phyloP scores from a whole-genome alignment of 2,113 vertebrate genomes.

The Seriola dumerili region DNA sequence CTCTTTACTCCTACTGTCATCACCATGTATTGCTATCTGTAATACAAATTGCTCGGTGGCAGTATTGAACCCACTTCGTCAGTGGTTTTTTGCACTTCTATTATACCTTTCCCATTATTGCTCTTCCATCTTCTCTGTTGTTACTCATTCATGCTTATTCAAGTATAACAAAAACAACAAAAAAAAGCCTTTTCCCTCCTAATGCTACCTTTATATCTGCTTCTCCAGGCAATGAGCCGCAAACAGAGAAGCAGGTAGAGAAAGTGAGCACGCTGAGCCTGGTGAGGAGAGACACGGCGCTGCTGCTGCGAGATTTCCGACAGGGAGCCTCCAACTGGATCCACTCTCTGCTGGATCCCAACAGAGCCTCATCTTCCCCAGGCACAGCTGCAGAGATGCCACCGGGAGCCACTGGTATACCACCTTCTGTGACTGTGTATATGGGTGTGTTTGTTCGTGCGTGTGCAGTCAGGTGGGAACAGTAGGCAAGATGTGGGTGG shows the following conservation, averaged over 20 bases:
- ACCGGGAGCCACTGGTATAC: constrained; percentile 63
- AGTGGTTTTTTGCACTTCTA: constrained; percentile 4
- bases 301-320: constrained; percentile 87
- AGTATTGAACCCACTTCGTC: constrained; percentile 3
- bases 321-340: constrained; percentile 92
- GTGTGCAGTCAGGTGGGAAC: constrained; percentile 10
- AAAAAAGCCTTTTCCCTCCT: neutral
- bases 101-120: constrained; percentile 23
- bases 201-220: neutral
- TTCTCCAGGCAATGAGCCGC: constrained; percentile 81
- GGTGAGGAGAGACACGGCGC: constrained; percentile 86
- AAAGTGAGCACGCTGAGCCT: constrained; percentile 86
- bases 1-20: constrained; percentile 13
- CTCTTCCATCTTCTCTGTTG: constrained; percentile 35
- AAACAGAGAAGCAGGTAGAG: constrained; percentile 82
- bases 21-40: neutral
- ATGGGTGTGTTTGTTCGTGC: constrained; percentile 9
- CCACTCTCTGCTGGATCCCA: constrained; percentile 87
- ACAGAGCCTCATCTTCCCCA: constrained; percentile 59
- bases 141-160: constrained; percentile 29
- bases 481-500: constrained; percentile 6
- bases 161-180: constrained; percentile 15
- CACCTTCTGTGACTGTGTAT: constrained; percentile 7
- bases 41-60: constrained; percentile 18
- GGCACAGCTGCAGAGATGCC: constrained; percentile 49